Evolutionary conservation across 2,113 vertebrate species (phyloP).

Genomic region (Gorsachius goisagi): DNA sequence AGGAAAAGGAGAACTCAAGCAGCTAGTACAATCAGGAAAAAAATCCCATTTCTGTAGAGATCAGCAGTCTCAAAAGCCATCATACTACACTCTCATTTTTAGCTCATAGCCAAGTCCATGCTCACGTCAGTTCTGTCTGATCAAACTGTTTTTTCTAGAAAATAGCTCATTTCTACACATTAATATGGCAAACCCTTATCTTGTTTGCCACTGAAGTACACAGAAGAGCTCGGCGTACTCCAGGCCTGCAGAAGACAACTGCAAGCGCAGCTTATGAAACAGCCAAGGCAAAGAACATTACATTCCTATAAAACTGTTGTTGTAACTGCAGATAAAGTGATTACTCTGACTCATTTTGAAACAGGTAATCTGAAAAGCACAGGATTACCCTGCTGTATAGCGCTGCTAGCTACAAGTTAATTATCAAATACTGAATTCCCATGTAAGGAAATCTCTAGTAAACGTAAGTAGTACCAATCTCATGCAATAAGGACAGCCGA

Average conservation of each 20-base stretch:
- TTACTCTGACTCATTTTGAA: not conserved
- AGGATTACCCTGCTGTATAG: not conserved
- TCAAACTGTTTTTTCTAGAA: not conserved
- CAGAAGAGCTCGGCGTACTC: not conserved
- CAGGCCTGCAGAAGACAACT: not conserved
- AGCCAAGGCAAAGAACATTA: not conserved
- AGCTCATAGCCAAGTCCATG: not conserved
- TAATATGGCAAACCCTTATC: not conserved
- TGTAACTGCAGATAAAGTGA: constrained; percentile 8
- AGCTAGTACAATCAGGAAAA: not conserved
- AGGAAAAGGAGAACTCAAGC: not conserved
- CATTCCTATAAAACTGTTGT: not conserved
- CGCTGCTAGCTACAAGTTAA: constrained; percentile 22
- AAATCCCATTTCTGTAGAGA: not conserved
- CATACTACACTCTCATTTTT: not conserved
- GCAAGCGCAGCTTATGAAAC: not conserved
- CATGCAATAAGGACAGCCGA: not conserved
- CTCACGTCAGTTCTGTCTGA: not conserved
- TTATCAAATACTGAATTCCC: not conserved
- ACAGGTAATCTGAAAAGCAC: constrained; percentile 8
- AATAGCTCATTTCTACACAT: not conserved
- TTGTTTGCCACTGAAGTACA: not conserved
- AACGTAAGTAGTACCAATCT: not conserved
- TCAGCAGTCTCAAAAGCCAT: not conserved
- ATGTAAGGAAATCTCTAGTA: not conserved